A percentile compares a stretch with the other conserved stretches of the same genome.
These are phyloP conservation scores for Solea solea DNA, from an alignment of 2,113 vertebrate genomes.

Conservation along the genomic window DNA sequence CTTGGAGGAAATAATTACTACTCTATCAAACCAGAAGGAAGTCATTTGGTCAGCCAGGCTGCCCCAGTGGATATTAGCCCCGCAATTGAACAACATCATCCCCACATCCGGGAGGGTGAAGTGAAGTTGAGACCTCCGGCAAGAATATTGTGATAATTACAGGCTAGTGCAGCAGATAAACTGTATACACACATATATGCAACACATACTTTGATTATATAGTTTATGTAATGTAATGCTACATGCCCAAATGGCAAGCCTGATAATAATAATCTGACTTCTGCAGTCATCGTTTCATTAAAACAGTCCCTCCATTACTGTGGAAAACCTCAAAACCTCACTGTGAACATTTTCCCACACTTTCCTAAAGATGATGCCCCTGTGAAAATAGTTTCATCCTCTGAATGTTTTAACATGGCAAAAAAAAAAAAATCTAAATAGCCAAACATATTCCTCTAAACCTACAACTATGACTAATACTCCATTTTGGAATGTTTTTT, in stretches of 20 bases:
- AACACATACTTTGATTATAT: constrained; percentile 4
- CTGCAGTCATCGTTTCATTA: neutral
- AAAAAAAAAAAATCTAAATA: neutral
- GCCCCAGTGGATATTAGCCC: constrained; percentile 67
- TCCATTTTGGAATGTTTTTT: too few species aligned
- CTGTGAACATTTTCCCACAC: neutral
- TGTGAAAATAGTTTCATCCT: neutral
- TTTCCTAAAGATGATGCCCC: neutral
- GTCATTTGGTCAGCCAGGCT: constrained; percentile 62
- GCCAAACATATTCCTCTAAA: too few species aligned
- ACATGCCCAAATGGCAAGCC: constrained; percentile 2
- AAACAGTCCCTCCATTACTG: neutral
- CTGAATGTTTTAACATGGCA: neutral
- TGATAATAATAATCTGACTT: neutral
- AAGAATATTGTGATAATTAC: constrained; percentile 48
- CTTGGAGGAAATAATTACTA: constrained; percentile 70
- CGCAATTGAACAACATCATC: constrained; percentile 57
- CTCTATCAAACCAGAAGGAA: constrained; percentile 69
- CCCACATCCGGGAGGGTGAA: constrained; percentile 56
- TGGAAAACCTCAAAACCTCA: constrained; percentile 5
- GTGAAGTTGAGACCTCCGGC: constrained; percentile 39
- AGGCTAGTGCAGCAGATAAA: constrained; percentile 10
- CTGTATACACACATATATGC: neutral
- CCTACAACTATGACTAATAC: too few species aligned
- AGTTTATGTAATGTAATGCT: constrained; percentile 8